Evolutionary conservation across 2,888 invertebrate genomes (phyloP).

Genomic region (Napeogenes sylphis): DNA sequence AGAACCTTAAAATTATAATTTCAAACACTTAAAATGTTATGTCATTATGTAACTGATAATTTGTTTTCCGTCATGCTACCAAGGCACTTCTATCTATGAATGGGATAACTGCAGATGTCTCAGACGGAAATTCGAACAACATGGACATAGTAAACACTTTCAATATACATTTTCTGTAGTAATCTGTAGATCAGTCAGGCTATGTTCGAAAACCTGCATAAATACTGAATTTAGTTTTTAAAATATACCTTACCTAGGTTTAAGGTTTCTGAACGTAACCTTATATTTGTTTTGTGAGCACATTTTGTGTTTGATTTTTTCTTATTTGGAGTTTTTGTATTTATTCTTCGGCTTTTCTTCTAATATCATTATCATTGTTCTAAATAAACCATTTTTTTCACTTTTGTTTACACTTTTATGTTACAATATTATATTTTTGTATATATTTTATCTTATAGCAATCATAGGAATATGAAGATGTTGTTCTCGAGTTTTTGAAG

Average conservation of each 20-base stretch:
- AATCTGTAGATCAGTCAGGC: constrained; percentile 60
- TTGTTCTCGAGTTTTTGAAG: too few relatives aligned
- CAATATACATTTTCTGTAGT: constrained; percentile 51
- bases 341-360: constrained; percentile 12
- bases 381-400: background rate
- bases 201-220: constrained; percentile 73
- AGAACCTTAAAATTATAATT: background rate
- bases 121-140: constrained; percentile 58
- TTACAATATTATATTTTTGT: too few relatives aligned
- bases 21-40: constrained; percentile 1
- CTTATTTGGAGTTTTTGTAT: constrained; percentile 19
- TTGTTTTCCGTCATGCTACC: constrained; percentile 64
- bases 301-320: constrained; percentile 28
- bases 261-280: constrained; percentile 76
- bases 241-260: constrained; percentile 37
- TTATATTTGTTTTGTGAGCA: constrained; percentile 38
- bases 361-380: constrained; percentile 2
- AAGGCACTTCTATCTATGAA: constrained; percentile 72
- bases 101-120: constrained; percentile 65
- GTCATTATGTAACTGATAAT: constrained; percentile 34
- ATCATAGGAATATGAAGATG: too few relatives aligned
- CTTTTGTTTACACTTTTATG: background rate
- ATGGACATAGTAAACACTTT: constrained; percentile 62
- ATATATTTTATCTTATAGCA: too few relatives aligned
- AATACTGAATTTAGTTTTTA: constrained; percentile 18